Evolutionary conservation across 2,888 invertebrate genomes (phyloP), one percentile per base, ranked within the genome.

Genomic region (Ischnus inquisitorius): DNA sequence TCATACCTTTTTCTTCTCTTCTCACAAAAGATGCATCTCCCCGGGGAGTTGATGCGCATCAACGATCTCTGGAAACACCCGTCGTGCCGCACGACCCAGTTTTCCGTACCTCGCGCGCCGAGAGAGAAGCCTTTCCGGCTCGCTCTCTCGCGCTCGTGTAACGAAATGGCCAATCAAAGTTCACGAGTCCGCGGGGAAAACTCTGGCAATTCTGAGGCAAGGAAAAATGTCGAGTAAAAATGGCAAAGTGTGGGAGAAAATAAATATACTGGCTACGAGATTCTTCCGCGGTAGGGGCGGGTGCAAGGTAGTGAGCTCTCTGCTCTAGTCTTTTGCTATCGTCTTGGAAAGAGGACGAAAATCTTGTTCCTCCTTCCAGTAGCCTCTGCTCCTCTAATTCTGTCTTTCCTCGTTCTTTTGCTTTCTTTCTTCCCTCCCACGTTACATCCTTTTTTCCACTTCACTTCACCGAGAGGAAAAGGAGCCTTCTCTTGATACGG

Each of bases 161-260:
- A 81, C 69, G 81, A 81, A 81, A 84, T 74, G 64, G 78, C 81
- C 81, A 84, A 84, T 84, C 84, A 84, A 71, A 75, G 74, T 69
- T 75, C 78, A 84, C 81, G 81, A 81, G 81, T 75, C 78, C 57
- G 28, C 46, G 54, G 81, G 80, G 83, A 83, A 54, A 74, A 74
- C 25, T n/a, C 57, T 14, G 25, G 71, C 41, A 67, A 77, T 77
- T 34, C 77, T 46, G 72, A 14, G 14, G 46, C 12, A 28, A 34
- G 41, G 68, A 54, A 68, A 80, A 72, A 72, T 77, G 28, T 80
- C 43, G 60, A 69, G 48, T 48, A 82, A 68, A 79, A 69, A 71
- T 22, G 14, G 48, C 60, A 19, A 43, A 62, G 62, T 41, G 19
- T 12, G 71, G 12, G 68, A 54, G 39, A 41, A 75, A 48, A 64